Base-by-base conservation (phyloP, 2,888 invertebrate genomes). In the Eremobia ochroleuca region DNA sequence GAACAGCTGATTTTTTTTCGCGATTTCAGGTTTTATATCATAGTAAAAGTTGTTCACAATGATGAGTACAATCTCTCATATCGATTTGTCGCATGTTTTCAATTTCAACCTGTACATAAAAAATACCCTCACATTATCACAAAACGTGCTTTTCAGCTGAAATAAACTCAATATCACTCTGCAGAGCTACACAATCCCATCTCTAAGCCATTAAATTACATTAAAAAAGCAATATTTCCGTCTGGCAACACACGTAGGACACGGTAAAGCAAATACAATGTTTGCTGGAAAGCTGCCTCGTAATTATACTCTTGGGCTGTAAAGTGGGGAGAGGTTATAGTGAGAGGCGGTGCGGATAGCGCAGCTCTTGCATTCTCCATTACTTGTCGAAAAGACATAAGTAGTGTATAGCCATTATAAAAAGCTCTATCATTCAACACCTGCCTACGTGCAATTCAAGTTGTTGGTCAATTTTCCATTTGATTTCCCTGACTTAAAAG, bases 281-380 rank as follows among this genome's bases (percentile, higher is more conserved):
- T 94, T 89, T 90, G 88, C 90, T 82, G 90, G 87, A 92, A 92
- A 92, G 91, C 92, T 90, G 82, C 85, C 83, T 77, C 83, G 91
- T 93, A 93, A 94, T 94, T 94, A 94, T 90, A 81, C 94, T 92
- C 94, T 92, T 89, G 93, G 93, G 94, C 80, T 68, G 69, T 67
- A 52, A 79, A 79, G 70, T 73, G 59, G 34, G 79, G 62, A 28
- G 3, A 0, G 62, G 43, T 0, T 21, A 55, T 55, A 13, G 58
- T 85, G 71, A n/a, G 34, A 9, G 43, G 82, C 70, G 62, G 21
- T 68, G 82, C 85, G 77, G 34, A 8, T 13, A 62, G 80, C 67
- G 61, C 4, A 11, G 18, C 31, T 65, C 31, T 34, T 66, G n/a
- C 9, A 55, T 11, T 28, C 15, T 8, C 6, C 58, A 18, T 8